Evolutionary conservation across 2,113 vertebrate genomes (phyloP), one percentile per base, ranked within the genome.

Genomic region (Ciconia maguari): DNA sequence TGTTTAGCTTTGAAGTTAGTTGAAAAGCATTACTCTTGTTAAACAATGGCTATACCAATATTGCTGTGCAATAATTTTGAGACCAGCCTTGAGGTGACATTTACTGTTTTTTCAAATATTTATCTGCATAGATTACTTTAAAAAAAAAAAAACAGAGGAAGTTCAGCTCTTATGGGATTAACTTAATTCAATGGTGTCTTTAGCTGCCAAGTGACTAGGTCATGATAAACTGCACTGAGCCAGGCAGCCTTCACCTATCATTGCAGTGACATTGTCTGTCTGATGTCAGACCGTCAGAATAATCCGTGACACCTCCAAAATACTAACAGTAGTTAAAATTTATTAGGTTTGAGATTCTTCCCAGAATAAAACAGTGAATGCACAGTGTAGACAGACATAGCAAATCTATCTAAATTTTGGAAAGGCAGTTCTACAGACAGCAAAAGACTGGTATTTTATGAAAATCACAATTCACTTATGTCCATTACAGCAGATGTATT

Each of bases 121-220:
- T 76, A 16, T 68, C 20, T 77, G 6, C 21, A 20, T 60, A 46
- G 27, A 34, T 54, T 48, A 6, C 4, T 16, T 32, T 62, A 9
- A 9, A 9, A 38, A 38, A 38, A 38, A 38, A 38, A 44, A 34
- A 32, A 12, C 10, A 6, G n/a, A 36, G 13, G 10, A 82, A 65
- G 6, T 81, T 61, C 18, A 46, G 2, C 3, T 46, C 9, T 51
- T 64, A 46, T 7, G 26, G 11, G 13, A 49, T 54, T 58, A 25
- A 27, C 2, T 84, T 62, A 5, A 46, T 80, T 60, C 1, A 6
- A 1, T 0, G 4, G 5, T 32, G 22, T 38, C 32, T 54, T 58
- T 46, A 58, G 34, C 16, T 76, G 12, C 34, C 21, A 68, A 15
- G 13, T 13, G 22, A 22, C 15, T n/a, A 46, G 16, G 25, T n/a